phyloP scores from a whole-genome alignment of 2,888 invertebrate species.

The Drosophila seclusa region DNA sequence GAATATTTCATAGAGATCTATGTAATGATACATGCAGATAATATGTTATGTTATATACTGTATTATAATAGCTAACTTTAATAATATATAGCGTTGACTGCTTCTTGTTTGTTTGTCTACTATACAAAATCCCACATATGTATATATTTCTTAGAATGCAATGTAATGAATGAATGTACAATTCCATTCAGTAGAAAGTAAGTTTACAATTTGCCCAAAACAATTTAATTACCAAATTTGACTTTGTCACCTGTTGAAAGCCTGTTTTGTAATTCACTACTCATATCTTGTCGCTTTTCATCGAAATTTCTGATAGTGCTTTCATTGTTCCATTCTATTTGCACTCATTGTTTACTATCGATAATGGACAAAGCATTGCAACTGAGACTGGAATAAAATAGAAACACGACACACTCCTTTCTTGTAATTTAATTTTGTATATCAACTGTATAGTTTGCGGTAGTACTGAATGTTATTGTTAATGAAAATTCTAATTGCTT shows the following conservation, averaged over 20 bases:
- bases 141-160: not conserved
- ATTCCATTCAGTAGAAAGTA: not conserved
- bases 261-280: not conserved
- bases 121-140: not conserved
- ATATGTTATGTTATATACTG: no score
- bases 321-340: not conserved
- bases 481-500: conserved; percentile 43
- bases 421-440: not conserved
- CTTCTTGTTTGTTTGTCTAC: not conserved
- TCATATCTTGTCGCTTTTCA: not conserved
- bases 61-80: not conserved
- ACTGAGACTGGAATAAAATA: not conserved
- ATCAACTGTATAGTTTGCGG: not conserved
- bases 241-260: not conserved
- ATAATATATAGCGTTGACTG: not conserved
- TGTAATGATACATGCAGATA: no score
- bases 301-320: not conserved
- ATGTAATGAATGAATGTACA: not conserved
- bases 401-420: not conserved
- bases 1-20: not conserved
- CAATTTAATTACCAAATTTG: not conserved
- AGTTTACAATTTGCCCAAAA: not conserved
- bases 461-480: conserved; percentile 6
- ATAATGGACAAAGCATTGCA: not conserved
- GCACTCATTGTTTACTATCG: not conserved